Percentiles rank a stretch among this genome's conserved stretches.
Conservation (phyloP, 2,113 vertebrate genomes). For the Sebastes schlegelii region DNA sequence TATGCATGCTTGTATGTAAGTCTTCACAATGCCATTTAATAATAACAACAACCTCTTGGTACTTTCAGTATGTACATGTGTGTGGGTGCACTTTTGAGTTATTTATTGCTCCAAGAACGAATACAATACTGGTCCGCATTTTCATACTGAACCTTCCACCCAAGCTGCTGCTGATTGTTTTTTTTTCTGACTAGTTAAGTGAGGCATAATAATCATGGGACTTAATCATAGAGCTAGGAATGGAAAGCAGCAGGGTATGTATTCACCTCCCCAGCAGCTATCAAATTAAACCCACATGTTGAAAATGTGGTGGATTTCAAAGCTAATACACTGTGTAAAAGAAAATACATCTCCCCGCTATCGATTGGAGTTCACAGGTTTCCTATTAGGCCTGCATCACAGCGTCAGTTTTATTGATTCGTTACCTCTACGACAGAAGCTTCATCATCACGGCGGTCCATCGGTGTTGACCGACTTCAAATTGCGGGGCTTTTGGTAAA, state of each 20-base stretch:
- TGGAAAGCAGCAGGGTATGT: constrained; percentile 26
- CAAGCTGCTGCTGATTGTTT: constrained; percentile 1
- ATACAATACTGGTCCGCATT: neutral
- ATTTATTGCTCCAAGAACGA: neutral
- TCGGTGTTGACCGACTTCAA: constrained; percentile 8
- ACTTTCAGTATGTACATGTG: neutral
- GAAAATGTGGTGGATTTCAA: constrained; percentile 10
- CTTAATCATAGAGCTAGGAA: constrained; percentile 41
- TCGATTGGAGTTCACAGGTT: constrained; percentile 21
- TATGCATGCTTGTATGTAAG: neutral
- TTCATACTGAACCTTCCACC: constrained; percentile 19
- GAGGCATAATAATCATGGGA: constrained; percentile 39
- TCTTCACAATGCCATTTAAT: neutral
- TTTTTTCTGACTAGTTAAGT: constrained; percentile 25
- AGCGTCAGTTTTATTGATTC: constrained; percentile 17
- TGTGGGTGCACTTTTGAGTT: neutral
- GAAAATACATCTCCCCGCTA: neutral
- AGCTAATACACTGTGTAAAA: constrained; percentile 3
- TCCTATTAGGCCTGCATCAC: constrained; percentile 16
- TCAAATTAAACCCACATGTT: constrained; percentile 5
- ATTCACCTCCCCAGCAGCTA: constrained; percentile 21
- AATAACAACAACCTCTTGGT: neutral
- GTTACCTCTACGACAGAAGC: neutral
- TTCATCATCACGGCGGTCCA: neutral
- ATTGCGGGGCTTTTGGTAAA: neutral